Conservation (phyloP, 2,888 invertebrate species). For the Cepaea hortensis region DNA sequence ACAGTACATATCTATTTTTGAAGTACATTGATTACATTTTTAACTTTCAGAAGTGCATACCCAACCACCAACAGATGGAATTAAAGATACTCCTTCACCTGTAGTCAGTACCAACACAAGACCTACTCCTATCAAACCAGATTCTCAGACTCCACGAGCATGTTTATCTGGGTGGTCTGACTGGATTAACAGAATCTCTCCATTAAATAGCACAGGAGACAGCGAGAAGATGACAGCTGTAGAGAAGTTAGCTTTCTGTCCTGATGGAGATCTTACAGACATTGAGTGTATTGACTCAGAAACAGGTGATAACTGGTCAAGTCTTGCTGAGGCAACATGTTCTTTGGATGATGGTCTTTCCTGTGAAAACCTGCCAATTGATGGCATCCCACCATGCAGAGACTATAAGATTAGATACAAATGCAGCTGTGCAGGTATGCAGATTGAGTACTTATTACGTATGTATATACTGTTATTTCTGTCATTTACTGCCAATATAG, state of each 20-base stretch:
- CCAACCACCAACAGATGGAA: background rate
- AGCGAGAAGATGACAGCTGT: slow-evolving; percentile 52
- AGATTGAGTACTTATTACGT: too few species aligned
- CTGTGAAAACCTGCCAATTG: slow-evolving; percentile 78
- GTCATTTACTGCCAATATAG: too few species aligned
- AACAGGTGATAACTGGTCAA: slow-evolving; percentile 56
- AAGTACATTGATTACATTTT: background rate
- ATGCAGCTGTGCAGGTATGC: slow-evolving; percentile 63
- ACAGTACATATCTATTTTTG: too few species aligned
- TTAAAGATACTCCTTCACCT: background rate
- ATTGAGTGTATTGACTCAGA: slow-evolving; percentile 65
- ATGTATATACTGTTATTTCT: too few species aligned
- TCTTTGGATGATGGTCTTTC: slow-evolving; percentile 83
- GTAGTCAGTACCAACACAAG: background rate
- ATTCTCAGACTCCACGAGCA: background rate
- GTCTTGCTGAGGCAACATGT: slow-evolving; percentile 63
- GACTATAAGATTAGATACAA: slow-evolving; percentile 67
- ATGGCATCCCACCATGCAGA: slow-evolving; percentile 54
- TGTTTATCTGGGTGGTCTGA: slow-evolving; percentile 45
- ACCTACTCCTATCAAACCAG: background rate
- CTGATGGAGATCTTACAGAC: slow-evolving; percentile 60
- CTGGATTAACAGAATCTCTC: slow-evolving; percentile 53
- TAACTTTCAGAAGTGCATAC: background rate
- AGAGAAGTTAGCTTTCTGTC: slow-evolving; percentile 56
- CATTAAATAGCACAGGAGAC: slow-evolving; percentile 53